Evolutionary conservation across 1,140 invertebrate species (phyloP), one percentile per base, ranked within the genome.

Genomic region (Lepidostoma basale): DNA sequence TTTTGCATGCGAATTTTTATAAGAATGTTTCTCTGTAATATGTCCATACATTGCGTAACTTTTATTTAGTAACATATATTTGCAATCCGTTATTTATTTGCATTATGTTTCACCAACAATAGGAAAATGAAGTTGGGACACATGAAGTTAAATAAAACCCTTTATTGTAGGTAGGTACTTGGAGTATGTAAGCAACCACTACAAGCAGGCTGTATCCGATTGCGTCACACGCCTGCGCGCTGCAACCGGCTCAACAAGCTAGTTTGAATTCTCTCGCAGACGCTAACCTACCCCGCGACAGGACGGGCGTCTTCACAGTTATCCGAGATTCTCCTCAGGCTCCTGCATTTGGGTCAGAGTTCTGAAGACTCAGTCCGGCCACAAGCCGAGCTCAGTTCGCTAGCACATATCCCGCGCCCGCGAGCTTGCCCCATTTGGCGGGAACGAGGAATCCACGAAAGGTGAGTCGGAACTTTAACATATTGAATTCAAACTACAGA

Each of bases 171-270:
- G 45, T 49, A 16, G 45, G 14, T 49, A 20, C 6, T 23, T 49
- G 18, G 10, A 33, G 5, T 33, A 33, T 33, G 12, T 10, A 47
- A 47, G 23, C 12, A 14, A n/a, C 45, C 22, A 20, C 16, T 20
- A 23, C 47, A 1, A 9, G 6, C 47, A 23, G 25, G 4, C 6
- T 16, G 3, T 10, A 20, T 40, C 47, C 42, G 62, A 40, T 65
- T 65, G 62, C 62, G 62, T 65, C 62, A 65, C 16, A 40, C 62
- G 62, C 62, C n/a, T 14, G 62, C 62, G 62, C 62, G 20, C 16
- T 39, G 26, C 10, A 14, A 14, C 9, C 14, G 3, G 14, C 14
- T 54, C 26, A 28, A 54, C 49, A 54, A 36, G 45, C 45, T 23
- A 10, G 28, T 39, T 36, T 16, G 22, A 20, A 59, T 18, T 39